These are phyloP conservation scores for Echinarachnius parma DNA, from an alignment of 53 echinoderm and acorn worm genomes.

Conservation along the genomic window DNA sequence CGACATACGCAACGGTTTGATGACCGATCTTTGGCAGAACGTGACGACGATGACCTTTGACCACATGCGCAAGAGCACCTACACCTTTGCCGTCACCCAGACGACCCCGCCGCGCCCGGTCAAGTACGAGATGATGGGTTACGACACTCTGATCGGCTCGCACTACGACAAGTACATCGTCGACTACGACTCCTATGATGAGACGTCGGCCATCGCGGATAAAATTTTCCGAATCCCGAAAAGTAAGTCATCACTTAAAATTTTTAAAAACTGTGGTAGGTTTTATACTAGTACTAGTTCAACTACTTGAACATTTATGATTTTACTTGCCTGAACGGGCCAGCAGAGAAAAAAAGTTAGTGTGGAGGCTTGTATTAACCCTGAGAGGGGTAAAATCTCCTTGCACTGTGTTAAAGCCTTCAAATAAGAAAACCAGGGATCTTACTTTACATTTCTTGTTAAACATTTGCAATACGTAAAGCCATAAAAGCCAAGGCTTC, in stretches of 20 bases:
- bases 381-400: too few species aligned
- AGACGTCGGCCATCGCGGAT: slow-evolving; percentile 38
- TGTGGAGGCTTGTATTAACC: too few species aligned
- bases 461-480: too few species aligned
- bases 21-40: slow-evolving; percentile 63
- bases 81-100: slow-evolving; percentile 60
- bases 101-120: slow-evolving; percentile 57
- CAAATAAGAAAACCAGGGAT: too few species aligned
- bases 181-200: slow-evolving; percentile 73
- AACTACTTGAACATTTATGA: too few species aligned
- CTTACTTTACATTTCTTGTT: too few species aligned
- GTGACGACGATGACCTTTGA: slow-evolving; percentile 12
- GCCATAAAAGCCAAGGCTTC: too few species aligned
- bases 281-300: too few species aligned
- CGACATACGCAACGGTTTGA: slow-evolving; percentile 36
- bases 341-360: too few species aligned
- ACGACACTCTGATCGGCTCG: slow-evolving; percentile 73
- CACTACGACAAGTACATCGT: slow-evolving; percentile 86
- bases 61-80: slow-evolving; percentile 54
- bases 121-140: slow-evolving; percentile 82
- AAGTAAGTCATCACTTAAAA: slow-evolving; percentile 37
- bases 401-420: too few species aligned
- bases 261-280: too few species aligned
- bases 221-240: slow-evolving; percentile 51
- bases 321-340: too few species aligned